Percentiles rank a stretch among this genome's conserved stretches.
Evolutionary conservation across 1,140 invertebrate species (phyloP).

Genomic region (Cydia splendana): DNA sequence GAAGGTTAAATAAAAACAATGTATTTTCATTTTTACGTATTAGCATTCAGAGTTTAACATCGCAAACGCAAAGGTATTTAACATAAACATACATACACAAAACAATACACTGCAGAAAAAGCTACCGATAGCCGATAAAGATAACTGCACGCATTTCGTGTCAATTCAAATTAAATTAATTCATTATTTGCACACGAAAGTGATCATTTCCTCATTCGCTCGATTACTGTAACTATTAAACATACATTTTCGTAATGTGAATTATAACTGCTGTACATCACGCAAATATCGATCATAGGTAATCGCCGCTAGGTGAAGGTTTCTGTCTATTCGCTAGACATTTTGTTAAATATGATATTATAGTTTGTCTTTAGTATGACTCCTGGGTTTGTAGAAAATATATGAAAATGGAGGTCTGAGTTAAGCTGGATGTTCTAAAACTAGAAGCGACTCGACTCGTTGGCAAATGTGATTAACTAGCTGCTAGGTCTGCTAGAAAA

Average conservation of each 20-base stretch:
- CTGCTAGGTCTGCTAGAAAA: too few relatives aligned
- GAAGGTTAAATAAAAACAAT: too few relatives aligned
- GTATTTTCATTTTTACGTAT: too few relatives aligned
- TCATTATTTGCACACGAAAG: constrained; percentile 8
- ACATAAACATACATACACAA: neutral
- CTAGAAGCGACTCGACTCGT: too few relatives aligned
- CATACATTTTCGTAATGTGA: neutral
- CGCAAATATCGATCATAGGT: constrained; percentile 4
- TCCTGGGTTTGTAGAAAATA: too few relatives aligned
- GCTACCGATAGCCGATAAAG: neutral
- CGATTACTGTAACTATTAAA: neutral
- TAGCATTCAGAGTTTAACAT: too few relatives aligned
- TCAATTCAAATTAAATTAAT: neutral
- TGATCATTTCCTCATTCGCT: neutral
- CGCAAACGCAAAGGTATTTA: too few relatives aligned
- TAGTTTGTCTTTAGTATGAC: too few relatives aligned
- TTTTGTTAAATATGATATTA: neutral
- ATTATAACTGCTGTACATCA: neutral
- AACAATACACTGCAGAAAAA: neutral
- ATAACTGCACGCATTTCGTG: neutral
- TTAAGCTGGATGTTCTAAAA: too few relatives aligned
- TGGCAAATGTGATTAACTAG: too few relatives aligned
- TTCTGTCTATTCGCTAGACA: neutral
- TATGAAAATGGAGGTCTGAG: too few relatives aligned
- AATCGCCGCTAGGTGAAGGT: neutral